phyloP scores from a whole-genome alignment of 1,140 invertebrate species.

The Dendrolimus punctatus region DNA sequence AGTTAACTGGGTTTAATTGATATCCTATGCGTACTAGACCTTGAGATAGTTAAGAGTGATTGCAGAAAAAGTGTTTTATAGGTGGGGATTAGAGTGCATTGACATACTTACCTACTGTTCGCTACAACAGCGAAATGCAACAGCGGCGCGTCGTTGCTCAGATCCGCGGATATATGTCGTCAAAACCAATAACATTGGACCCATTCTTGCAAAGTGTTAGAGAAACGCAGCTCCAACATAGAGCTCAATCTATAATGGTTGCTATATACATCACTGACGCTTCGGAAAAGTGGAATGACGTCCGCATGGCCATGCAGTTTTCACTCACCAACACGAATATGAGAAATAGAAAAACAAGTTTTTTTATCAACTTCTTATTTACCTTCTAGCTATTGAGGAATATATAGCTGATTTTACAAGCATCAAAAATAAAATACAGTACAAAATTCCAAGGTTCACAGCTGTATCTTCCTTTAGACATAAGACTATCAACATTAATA shows the following conservation, averaged over 20 bases:
- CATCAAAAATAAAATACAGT: too few relatives aligned
- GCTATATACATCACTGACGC: constrained; percentile 49
- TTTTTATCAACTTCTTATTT: neutral
- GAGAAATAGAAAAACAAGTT: constrained; percentile 43
- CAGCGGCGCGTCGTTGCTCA: constrained; percentile 38
- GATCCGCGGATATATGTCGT: constrained; percentile 34
- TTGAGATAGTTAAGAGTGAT: constrained; percentile 57
- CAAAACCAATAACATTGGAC: constrained; percentile 35
- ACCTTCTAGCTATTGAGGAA: too few relatives aligned
- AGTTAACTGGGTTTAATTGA: neutral
- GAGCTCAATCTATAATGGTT: constrained; percentile 35
- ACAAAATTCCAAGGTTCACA: too few relatives aligned
- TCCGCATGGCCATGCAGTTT: constrained; percentile 55
- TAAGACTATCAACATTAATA: too few relatives aligned
- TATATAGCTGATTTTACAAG: too few relatives aligned
- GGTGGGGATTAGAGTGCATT: constrained; percentile 61
- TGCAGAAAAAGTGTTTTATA: constrained; percentile 28
- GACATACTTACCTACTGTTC: constrained; percentile 65
- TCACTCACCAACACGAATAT: constrained; percentile 58
- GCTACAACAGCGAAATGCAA: constrained; percentile 60
- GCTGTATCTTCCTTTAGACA: too few relatives aligned
- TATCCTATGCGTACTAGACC: constrained; percentile 9
- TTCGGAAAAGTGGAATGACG: constrained; percentile 68
- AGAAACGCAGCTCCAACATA: constrained; percentile 14
- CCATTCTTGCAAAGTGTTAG: constrained; percentile 11